Base-by-base conservation (phyloP, 2,113 vertebrate genomes). In the Etheostoma cragini region DNA sequence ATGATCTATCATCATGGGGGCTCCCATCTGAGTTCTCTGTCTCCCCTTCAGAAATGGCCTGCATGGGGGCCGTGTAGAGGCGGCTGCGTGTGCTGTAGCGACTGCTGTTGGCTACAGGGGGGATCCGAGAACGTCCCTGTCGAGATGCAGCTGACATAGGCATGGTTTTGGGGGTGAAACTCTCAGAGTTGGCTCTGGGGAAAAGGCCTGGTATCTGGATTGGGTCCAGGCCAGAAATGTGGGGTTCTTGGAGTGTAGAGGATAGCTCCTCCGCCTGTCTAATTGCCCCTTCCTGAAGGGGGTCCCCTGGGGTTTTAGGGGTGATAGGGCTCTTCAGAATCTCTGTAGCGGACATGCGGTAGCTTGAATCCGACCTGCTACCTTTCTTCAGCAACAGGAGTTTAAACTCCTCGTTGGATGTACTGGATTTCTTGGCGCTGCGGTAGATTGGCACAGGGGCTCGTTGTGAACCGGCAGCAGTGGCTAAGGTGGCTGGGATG, bases 41-140 rank as follows among this genome's bases (percentile, higher is more conserved):
- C 92, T 99, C 98, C 0, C 98, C 98, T 92, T 99, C 98, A 0
- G 98, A 99, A 94, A 99, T 99, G 84, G 97, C 98, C 96, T 99
- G 98, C 98, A 99, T 99, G 7, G 98, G 98, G 0, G 97, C 96
- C 38, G 96, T 99, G 92, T 99, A 99, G 57, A 99, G 96, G 89
- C 98, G 92, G 90, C 98, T 98, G 61, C 98, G 97, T 78, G 97
- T 96, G 16, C 98, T 99, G 92, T 99, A 99, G 86, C 98, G 97
- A 87, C 98, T 99, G 94, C 98, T 99, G 94, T 97, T 99, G 86
- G 98, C 98, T 17, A 94, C 97, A 0, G 98, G 98, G 0, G 98
- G 98, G 0, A 96, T 96, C 83, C 98, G 95, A 0, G 98, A 99
- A 14, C 98, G 97, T 66, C 98, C 98, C 83, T 98, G 96, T 54